Percentiles rank a stretch among this genome's conserved stretches.
Evolutionary conservation across 2,797 vertebrate genomes (phyloP).

Genomic region (Falco berigora): DNA sequence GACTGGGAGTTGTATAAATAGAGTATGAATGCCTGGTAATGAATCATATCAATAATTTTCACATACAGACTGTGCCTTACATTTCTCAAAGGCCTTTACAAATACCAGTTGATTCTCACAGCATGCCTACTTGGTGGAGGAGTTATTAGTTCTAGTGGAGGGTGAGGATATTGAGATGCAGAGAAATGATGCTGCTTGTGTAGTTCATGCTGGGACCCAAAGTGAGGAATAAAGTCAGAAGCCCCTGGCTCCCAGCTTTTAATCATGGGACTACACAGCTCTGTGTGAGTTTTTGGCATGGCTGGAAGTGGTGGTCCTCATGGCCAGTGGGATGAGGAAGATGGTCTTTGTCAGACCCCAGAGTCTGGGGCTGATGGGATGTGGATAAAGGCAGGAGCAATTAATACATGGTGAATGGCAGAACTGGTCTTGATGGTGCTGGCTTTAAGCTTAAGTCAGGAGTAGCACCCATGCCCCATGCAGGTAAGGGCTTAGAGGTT

Average conservation of each 20-base stretch:
- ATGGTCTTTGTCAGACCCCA: not conserved
- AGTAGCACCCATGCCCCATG: not conserved
- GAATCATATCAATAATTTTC: constrained; percentile 69
- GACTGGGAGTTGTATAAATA: constrained; percentile 55
- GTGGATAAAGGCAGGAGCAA: not conserved
- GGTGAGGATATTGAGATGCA: constrained; percentile 24
- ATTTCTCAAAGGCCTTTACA: constrained; percentile 57
- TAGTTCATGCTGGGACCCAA: not conserved
- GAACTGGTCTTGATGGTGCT: not conserved
- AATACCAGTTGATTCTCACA: constrained; percentile 64
- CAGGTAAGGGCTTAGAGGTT: not conserved
- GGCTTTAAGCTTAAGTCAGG: not conserved
- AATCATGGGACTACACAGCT: accelerated
- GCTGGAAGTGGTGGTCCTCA: not conserved
- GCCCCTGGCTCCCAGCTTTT: not conserved
- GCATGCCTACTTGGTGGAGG: constrained; percentile 38
- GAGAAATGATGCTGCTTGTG: not conserved
- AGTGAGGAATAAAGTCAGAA: not conserved
- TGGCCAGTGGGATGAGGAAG: not conserved
- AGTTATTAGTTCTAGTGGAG: constrained; percentile 40
- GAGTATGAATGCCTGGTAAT: constrained; percentile 64
- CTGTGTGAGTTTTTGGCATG: not conserved
- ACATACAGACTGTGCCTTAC: constrained; percentile 51
- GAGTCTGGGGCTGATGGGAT: not conserved
- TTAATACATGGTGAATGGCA: not conserved